Evolutionary conservation across 2,888 invertebrate genomes (phyloP).

Genomic region (Eupelmus urozonus): DNA sequence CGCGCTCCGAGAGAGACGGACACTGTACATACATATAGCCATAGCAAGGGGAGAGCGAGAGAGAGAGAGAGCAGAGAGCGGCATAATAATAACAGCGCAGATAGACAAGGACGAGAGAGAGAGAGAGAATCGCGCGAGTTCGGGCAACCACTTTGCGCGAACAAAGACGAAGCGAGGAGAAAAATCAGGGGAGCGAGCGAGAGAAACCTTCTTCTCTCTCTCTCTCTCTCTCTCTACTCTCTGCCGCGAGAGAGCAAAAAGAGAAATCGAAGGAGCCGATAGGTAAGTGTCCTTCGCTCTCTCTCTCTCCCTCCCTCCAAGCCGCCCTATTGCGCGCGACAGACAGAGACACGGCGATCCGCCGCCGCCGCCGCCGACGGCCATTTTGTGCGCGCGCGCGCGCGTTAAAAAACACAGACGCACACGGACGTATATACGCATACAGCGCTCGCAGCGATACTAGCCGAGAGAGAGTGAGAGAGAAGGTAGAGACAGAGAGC

Average conservation of each 20-base stretch:
- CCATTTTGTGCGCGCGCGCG: constrained; percentile 49
- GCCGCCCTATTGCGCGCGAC: no score
- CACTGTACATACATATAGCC: no score
- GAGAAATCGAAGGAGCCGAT: background rate
- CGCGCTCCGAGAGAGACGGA: no score
- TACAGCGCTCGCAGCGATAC: no score
- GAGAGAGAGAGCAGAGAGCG: background rate
- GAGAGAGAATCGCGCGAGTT: no score
- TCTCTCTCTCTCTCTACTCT: no score
- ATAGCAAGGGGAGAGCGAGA: background rate
- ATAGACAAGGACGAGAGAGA: constrained; percentile 29
- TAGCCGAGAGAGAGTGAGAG: background rate
- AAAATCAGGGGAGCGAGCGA: background rate
- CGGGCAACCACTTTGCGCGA: constrained; percentile 14
- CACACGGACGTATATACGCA: background rate
- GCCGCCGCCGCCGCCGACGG: constrained; percentile 15
- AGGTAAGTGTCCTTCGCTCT: background rate
- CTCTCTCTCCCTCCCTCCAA: no score
- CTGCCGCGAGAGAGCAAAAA: background rate
- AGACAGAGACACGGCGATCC: background rate
- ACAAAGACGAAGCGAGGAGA: constrained; percentile 1
- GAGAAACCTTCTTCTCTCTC: no score
- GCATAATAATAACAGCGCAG: no score
- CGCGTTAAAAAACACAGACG: constrained; percentile 34
- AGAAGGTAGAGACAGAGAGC: background rate